These are phyloP conservation scores for Metacarcinus magister DNA, from an alignment of 2,888 invertebrate species.

Conservation along the genomic window DNA sequence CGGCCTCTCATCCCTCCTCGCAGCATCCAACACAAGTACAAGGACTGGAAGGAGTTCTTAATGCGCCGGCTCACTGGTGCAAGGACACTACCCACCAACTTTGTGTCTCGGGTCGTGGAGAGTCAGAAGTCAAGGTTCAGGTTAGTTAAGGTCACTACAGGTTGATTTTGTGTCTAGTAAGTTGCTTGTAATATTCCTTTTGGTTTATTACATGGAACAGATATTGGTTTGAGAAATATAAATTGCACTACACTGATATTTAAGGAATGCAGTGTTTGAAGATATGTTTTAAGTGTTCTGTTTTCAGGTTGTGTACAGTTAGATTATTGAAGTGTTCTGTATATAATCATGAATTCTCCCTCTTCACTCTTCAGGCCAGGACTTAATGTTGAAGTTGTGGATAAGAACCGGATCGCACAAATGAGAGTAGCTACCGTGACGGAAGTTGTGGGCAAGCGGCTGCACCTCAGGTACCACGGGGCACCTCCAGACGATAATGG, in stretches of 20 bases:
- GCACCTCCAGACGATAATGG: constrained; percentile 90
- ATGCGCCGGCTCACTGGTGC: constrained; percentile 96
- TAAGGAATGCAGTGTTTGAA: too few species aligned
- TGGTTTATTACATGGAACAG: too few species aligned
- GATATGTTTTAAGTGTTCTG: too few species aligned
- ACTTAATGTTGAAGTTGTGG: constrained; percentile 95
- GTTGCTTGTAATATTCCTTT: too few species aligned
- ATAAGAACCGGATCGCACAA: constrained; percentile 97
- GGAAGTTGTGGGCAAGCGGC: constrained; percentile 95
- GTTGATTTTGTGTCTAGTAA: too few species aligned
- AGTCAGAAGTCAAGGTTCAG: constrained; percentile 92
- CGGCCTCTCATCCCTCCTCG: constrained; percentile 96
- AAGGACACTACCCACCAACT: constrained; percentile 96
- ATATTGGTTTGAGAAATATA: too few species aligned
- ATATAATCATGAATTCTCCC: constrained; percentile 19
- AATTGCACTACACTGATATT: too few species aligned
- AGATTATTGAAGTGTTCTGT: not conserved
- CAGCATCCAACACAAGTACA: constrained; percentile 89
- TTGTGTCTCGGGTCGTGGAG: constrained; percentile 90
- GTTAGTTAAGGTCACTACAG: constrained; percentile 83
- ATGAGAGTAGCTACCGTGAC: constrained; percentile 94
- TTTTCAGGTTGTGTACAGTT: not conserved
- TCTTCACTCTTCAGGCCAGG: constrained; percentile 87
- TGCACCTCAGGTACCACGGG: constrained; percentile 95
- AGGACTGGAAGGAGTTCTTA: constrained; percentile 98